Percentiles rank a stretch among this genome's conserved stretches.
phyloP scores from a whole-genome alignment of 2,113 vertebrate species.

The Corydoras maculifer region DNA sequence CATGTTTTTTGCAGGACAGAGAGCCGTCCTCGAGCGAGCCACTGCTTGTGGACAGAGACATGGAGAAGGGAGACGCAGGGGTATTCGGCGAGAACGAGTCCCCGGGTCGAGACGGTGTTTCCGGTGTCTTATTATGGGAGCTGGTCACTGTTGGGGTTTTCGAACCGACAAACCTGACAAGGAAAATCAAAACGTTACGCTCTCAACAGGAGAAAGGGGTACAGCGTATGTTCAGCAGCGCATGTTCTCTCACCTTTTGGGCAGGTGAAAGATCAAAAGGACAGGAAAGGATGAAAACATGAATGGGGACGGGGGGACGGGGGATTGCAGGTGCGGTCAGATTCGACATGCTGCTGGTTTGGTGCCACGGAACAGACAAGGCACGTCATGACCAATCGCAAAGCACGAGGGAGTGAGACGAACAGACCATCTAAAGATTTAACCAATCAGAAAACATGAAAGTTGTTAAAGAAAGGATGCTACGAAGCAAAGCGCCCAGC shows the following conservation, averaged over 20 bases:
- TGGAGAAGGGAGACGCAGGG: neutral
- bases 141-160: neutral
- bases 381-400: conserved; percentile 39
- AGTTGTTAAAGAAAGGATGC: neutral
- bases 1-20: neutral
- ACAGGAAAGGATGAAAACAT: neutral
- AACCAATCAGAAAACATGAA: conserved; percentile 34
- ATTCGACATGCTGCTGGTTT: conserved; percentile 50
- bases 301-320: conserved; percentile 27
- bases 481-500: neutral
- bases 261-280: neutral
- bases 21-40: neutral
- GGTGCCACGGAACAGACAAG: conserved; percentile 34
- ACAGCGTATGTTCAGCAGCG: neutral
- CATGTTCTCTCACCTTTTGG: conserved; percentile 37
- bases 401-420: conserved; percentile 53
- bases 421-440: conserved; percentile 51
- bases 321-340: conserved; percentile 45
- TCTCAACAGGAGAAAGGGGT: neutral
- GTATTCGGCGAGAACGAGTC: neutral
- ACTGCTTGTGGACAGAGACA: neutral
- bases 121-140: conserved; percentile 4
- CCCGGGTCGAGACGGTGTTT: neutral
- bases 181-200: neutral
- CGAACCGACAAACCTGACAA: conserved; percentile 11